Base-by-base conservation (phyloP, 2,888 invertebrate genomes). In the Zelleria hepariella region DNA sequence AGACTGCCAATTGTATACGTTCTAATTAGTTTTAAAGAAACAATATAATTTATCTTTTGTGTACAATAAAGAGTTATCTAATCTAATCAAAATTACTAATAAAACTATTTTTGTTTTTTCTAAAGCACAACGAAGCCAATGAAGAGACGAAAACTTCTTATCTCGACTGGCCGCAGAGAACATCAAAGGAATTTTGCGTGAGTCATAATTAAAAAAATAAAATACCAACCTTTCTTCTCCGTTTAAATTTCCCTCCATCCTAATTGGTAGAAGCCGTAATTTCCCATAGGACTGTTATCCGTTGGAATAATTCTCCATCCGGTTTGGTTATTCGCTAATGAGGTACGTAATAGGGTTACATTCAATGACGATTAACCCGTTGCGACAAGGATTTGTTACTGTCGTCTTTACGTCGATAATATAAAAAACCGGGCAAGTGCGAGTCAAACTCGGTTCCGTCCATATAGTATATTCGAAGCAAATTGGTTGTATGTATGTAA, bases 201-300 rank as follows among this genome's bases (percentile, higher is more conserved):
- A 32, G 10, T 10, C 10, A 10, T 32, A 32, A 32, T 32, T 32
- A 32, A 32, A 32, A 32, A 42, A 42, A 42, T 42, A 0, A 15
- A 42, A 42, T 42, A 42, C 15, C 32, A 42, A 42, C 32, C 32
- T 15, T n/a, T 42, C 32, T 42, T 42, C 32, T 42, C 32, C 2
- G 32, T 42, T 42, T 42, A 42, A 42, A 42, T 15, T 15, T 42
- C 32, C 32, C 32, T 42, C 15, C 32, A 10, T 10, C 10, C 79
- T 84, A 84, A 85, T 86, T 85, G 82, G 78, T 76, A 73, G 73
- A 78, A 82, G 77, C 78, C 78, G 81, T 82, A 82, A 84, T 86
- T 86, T 86, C 86, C 84, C 85, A 76, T 63, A 78, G 85, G 85
- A 75, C 66, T 55, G 56, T 32, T n/a, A n/a, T 26, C 69, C 69